Evolutionary conservation across 2,888 invertebrate species (phyloP).

Genomic region (Branchellion lobata): DNA sequence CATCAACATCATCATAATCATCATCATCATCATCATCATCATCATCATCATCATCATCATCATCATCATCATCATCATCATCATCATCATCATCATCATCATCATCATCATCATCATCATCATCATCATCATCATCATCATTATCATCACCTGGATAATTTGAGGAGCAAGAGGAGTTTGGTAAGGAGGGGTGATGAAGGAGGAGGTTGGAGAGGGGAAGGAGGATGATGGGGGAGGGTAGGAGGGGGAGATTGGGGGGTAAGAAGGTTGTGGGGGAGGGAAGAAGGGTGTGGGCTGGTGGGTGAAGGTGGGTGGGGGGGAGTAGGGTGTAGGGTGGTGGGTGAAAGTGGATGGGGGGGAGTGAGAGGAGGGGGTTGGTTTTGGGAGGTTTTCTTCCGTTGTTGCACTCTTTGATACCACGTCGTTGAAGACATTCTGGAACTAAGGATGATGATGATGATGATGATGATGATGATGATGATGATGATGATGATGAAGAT

Average conservation of each 20-base stretch:
- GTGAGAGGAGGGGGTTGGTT: too few relatives aligned
- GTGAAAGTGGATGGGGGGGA: too few relatives aligned
- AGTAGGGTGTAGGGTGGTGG: too few relatives aligned
- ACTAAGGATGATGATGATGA: constrained; percentile 44
- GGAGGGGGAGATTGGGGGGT: too few relatives aligned
- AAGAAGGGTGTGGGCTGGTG: too few relatives aligned
- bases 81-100: constrained; percentile 23
- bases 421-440: not conserved
- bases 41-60: constrained; percentile 13
- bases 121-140: constrained; percentile 20
- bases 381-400: too few relatives aligned
- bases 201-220: too few relatives aligned
- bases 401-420: constrained; percentile 4
- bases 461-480: constrained; percentile 22
- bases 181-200: not conserved
- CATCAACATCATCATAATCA: constrained; percentile 7
- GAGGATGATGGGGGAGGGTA: too few relatives aligned
- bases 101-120: constrained; percentile 36
- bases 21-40: constrained; percentile 22
- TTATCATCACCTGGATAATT: not conserved
- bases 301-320: too few relatives aligned
- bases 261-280: too few relatives aligned
- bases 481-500: not conserved
- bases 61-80: constrained; percentile 18
- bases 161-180: not conserved